phyloP scores from a whole-genome alignment of 2,888 invertebrate genomes.

The Acleris laterana region DNA sequence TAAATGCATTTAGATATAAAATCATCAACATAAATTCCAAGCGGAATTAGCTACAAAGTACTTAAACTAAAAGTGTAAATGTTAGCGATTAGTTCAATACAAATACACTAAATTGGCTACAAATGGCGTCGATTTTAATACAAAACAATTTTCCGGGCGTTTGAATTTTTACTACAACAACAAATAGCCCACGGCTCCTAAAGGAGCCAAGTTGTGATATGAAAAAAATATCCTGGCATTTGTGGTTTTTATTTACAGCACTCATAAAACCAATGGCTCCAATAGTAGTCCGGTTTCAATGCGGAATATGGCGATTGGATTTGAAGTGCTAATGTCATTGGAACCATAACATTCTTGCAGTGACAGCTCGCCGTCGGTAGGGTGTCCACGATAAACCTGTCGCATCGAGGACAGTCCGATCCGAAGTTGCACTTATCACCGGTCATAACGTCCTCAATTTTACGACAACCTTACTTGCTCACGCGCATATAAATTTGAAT shows the following conservation, averaged over 20 bases:
- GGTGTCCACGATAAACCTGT: constrained; percentile 82
- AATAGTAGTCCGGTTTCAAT: background rate
- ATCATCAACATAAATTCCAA: constrained; percentile 10
- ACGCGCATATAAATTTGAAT: constrained; percentile 76
- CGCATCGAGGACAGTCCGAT: constrained; percentile 69
- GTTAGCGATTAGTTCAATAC: constrained; percentile 5
- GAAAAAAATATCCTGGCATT: background rate
- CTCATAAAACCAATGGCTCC: constrained; percentile 2
- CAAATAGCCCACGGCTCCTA: background rate
- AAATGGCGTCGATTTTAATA: background rate
- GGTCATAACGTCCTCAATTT: constrained; percentile 80
- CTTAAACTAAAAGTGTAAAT: constrained; percentile 1
- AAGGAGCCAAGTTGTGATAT: constrained; percentile 4
- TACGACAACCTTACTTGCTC: constrained; percentile 74
- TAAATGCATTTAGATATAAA: background rate
- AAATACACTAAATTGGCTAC: background rate
- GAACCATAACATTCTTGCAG: constrained; percentile 57
- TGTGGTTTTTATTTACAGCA: no score
- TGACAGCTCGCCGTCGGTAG: constrained; percentile 66
- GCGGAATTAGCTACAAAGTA: background rate
- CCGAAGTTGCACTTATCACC: constrained; percentile 78
- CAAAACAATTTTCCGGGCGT: background rate
- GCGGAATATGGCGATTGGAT: constrained; percentile 3
- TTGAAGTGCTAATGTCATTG: constrained; percentile 34
- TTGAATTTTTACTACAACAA: background rate